Base-by-base conservation (phyloP, 2,888 invertebrate genomes). In the Clitarchus hookeri region DNA sequence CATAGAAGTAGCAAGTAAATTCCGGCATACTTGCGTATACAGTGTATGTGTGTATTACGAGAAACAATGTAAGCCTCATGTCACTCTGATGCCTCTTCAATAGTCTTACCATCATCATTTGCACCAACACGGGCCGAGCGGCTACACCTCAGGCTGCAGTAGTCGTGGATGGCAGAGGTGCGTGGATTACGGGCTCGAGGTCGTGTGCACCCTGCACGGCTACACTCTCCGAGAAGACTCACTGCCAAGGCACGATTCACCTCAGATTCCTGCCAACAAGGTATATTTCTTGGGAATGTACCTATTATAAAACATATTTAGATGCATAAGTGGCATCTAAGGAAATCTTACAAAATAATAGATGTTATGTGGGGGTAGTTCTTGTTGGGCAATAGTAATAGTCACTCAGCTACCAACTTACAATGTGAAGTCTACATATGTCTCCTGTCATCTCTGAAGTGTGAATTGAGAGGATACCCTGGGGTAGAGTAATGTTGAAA, bases 141-240 rank as follows among this genome's bases (percentile, higher is more conserved):
- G 87, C 91, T 91, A 88, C 93, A 93, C 79, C 92, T 89, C 84
- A 93, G 91, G 86, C 93, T 93, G 90, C 94, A 94, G 90, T 93
- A 93, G 83, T 93, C 93, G 87, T 94, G 93, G 65, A 91, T 89
- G 36, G 91, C 90, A 54, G 92, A 92, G 6, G 93, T 93, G 25
- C 93, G 90, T 23, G 93, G 92, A 89, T 93, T 93, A 84, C 91
- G 89, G 48, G 92, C 93, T 87, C 92, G 89, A 3, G 91, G 91
- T 85, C 91, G 90, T 36, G 89, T 90, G 88, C 93, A 93, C 13
- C 91, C 91, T 44, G 90, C 89, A 44, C 92, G 89, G 25, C 89
- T 89, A 90, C 93, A 93, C 85, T 90, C 89, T n/a, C 91, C 91
- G 83, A 91, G 88, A 26, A 91, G 88, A 87, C 90, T 91, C 0